Conservation (phyloP, 1,140 invertebrate genomes). For the Odontomachus brunneus region DNA sequence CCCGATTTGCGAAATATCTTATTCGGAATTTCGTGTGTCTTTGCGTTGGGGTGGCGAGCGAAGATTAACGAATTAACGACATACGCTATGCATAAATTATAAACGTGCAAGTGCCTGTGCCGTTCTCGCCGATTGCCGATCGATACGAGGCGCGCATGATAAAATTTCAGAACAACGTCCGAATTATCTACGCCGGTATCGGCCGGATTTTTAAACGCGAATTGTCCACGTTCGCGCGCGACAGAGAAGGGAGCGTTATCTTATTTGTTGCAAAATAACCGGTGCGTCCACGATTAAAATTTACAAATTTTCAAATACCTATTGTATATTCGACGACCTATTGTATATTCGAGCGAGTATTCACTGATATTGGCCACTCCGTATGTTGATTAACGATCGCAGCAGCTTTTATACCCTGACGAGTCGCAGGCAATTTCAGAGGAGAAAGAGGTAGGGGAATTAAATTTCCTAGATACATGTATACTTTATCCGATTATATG, state of each 20-base stretch:
- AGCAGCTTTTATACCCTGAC: neutral
- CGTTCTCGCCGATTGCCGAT: no score
- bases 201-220: no score
- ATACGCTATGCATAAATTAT: neutral
- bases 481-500: neutral
- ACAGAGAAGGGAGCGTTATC: no score
- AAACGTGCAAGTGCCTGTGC: no score
- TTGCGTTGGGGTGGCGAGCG: neutral
- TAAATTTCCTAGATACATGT: neutral
- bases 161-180: no score
- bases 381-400: neutral
- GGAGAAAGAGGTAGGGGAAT: neutral
- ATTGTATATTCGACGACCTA: neutral
- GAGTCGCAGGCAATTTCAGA: neutral
- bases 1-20: constrained; percentile 2
- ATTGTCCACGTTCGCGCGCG: no score
- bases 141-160: no score
- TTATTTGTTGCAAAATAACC: no score
- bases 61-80: neutral
- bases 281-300: no score
- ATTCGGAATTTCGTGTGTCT: neutral
- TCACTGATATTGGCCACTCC: no score
- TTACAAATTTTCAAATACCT: neutral
- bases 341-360: neutral
- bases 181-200: no score